Percentiles rank a stretch among this genome's conserved stretches.
Conservation (phyloP, 2,888 invertebrate genomes). For the Caenorhabditis becei region DNA sequence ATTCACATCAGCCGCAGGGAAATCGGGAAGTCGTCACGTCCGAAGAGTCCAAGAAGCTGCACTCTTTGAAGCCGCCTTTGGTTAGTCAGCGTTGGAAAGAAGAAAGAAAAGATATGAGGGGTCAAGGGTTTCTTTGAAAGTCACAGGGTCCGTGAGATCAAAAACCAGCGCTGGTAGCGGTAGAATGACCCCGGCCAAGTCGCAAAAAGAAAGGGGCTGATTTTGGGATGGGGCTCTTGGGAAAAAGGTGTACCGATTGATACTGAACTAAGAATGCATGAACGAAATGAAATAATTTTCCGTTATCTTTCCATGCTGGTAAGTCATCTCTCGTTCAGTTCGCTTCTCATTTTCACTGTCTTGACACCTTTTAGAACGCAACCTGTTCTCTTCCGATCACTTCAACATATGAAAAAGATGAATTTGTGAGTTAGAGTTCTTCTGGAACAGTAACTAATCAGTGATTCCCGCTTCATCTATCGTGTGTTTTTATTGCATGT, state of each 20-base stretch:
- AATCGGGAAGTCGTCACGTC: slow-evolving; percentile 62
- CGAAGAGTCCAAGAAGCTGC: slow-evolving; percentile 70
- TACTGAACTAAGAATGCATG: slow-evolving; percentile 4
- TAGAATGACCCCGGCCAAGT: not conserved
- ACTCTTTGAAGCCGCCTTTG: slow-evolving; percentile 72
- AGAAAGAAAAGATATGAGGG: slow-evolving; percentile 11
- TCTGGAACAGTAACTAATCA: slow-evolving; percentile 28
- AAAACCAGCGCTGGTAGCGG: not conserved
- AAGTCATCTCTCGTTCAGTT: slow-evolving; percentile 44
- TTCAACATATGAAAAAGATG: slow-evolving; percentile 63
- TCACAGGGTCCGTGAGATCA: slow-evolving; percentile 16
- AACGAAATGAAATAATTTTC: not conserved
- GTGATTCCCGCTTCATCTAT: slow-evolving; percentile 40
- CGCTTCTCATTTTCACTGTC: slow-evolving; percentile 32
- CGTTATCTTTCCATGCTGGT: slow-evolving; percentile 14
- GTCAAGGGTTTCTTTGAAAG: slow-evolving; percentile 30
- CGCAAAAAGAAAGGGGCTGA: not conserved
- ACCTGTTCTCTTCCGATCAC: slow-evolving; percentile 59
- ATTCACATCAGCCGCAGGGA: slow-evolving; percentile 67
- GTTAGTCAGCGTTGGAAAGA: slow-evolving; percentile 55
- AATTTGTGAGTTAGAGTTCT: slow-evolving; percentile 58
- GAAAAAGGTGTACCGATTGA: not conserved
- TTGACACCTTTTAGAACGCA: slow-evolving; percentile 56
- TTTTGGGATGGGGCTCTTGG: not conserved
- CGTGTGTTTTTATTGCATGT: slow-evolving; percentile 57